Percentiles rank a stretch among this genome's conserved stretches.
phyloP scores from a whole-genome alignment of 1,140 invertebrate genomes.

The Tachypleus tridentatus region DNA sequence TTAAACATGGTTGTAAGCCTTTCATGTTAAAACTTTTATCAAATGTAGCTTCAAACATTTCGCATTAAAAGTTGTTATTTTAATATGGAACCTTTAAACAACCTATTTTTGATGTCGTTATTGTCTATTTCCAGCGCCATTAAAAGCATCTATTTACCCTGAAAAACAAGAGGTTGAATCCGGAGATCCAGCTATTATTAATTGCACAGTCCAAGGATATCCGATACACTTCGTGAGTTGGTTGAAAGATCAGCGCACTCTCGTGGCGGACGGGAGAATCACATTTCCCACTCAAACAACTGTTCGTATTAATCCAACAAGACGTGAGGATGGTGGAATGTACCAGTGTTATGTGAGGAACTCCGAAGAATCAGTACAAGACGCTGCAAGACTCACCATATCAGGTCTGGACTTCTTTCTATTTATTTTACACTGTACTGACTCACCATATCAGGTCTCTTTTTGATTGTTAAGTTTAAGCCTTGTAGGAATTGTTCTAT shows the following conservation, averaged over 20 bases:
- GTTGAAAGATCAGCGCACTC: slow-evolving; percentile 50
- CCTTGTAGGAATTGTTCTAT: no score
- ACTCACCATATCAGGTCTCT: no score
- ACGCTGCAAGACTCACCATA: slow-evolving; percentile 32
- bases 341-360: slow-evolving; percentile 38
- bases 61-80: no score
- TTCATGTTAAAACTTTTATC: no score
- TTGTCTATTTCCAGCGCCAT: slow-evolving; percentile 24
- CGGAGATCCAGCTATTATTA: slow-evolving; percentile 61
- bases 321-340: slow-evolving; percentile 35
- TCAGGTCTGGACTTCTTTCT: slow-evolving; percentile 27
- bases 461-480: no score
- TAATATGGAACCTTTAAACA: no score
- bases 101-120: background rate
- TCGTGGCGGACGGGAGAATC: slow-evolving; percentile 12
- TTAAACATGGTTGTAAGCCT: no score
- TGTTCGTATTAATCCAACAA: slow-evolving; percentile 30
- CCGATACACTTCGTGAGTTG: slow-evolving; percentile 58
- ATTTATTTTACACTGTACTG: no score
- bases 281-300: slow-evolving; percentile 36
- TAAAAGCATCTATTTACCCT: slow-evolving; percentile 32
- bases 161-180: slow-evolving; percentile 63
- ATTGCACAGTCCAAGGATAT: slow-evolving; percentile 68
- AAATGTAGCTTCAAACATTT: no score
- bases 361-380: slow-evolving; percentile 31